Evolutionary conservation across 2,888 invertebrate species (phyloP).

Genomic region (Aelia acuminata): DNA sequence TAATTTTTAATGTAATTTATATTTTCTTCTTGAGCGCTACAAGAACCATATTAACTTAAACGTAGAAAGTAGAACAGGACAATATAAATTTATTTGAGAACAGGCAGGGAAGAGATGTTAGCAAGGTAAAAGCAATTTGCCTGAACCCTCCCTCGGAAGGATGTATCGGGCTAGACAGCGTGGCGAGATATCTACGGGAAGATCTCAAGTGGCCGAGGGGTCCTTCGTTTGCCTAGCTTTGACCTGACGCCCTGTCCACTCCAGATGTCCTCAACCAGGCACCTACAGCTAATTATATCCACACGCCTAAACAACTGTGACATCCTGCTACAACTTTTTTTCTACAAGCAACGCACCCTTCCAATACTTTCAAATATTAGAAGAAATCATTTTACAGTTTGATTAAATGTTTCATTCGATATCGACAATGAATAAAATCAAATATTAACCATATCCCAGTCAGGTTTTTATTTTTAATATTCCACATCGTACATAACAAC

Average conservation of each 20-base stretch:
- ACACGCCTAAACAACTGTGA: neutral
- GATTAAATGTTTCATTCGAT: too few relatives aligned
- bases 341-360: neutral
- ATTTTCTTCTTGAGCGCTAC: too few relatives aligned
- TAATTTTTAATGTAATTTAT: too few relatives aligned
- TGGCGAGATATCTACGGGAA: neutral
- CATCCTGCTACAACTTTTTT: neutral
- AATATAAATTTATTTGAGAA: neutral
- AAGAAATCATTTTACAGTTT: too few relatives aligned
- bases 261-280: slow-evolving; percentile 11
- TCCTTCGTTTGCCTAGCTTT: neutral
- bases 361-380: too few relatives aligned
- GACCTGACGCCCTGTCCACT: neutral
- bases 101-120: neutral
- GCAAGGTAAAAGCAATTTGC: neutral
- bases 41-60: too few relatives aligned
- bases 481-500: too few relatives aligned
- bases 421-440: too few relatives aligned
- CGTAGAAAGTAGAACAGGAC: neutral
- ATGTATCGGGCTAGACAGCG: neutral
- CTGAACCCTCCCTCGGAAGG: neutral
- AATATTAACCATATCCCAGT: too few relatives aligned
- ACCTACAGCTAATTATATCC: neutral
- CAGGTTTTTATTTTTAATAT: too few relatives aligned
- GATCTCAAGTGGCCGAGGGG: slow-evolving; percentile 14